A percentile compares a stretch with the other conserved stretches of the same genome.
Evolutionary conservation across 2,113 vertebrate species (phyloP).

Genomic region (Heptranchias perlo): DNA sequence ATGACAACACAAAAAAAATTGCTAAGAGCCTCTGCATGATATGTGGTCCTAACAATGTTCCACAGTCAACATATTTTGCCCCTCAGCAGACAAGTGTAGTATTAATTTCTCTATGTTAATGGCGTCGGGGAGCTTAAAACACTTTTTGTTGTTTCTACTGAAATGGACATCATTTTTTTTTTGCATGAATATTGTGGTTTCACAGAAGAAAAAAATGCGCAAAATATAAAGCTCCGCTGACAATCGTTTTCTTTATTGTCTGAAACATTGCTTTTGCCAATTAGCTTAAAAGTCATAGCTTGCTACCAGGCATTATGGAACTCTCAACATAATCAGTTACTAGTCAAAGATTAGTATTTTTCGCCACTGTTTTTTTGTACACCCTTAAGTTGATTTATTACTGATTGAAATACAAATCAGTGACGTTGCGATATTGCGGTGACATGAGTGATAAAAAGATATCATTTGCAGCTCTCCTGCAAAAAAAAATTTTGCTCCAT

Average conservation of each 20-base stretch:
- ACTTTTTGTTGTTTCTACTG: neutral
- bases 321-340: neutral
- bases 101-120: slow-evolving; percentile 15
- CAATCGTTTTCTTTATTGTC: slow-evolving; percentile 13
- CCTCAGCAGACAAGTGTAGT: neutral
- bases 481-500: neutral
- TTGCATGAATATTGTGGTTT: neutral
- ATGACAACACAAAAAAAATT: slow-evolving; percentile 4
- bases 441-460: neutral
- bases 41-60: slow-evolving; percentile 23
- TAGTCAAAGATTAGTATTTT: neutral
- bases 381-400: neutral
- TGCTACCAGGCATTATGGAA: no score
- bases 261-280: neutral
- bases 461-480: neutral
- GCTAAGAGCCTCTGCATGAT: neutral
- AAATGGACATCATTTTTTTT: neutral
- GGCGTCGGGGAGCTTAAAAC: neutral
- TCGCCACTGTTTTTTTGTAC: neutral
- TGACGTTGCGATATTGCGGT: neutral
- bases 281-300: neutral
- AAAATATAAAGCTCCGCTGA: neutral
- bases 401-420: neutral
- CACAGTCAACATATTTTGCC: slow-evolving; percentile 29
- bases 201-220: neutral